Base-by-base conservation (phyloP, 2,113 vertebrate genomes). In the Neofelis nebulosa region DNA sequence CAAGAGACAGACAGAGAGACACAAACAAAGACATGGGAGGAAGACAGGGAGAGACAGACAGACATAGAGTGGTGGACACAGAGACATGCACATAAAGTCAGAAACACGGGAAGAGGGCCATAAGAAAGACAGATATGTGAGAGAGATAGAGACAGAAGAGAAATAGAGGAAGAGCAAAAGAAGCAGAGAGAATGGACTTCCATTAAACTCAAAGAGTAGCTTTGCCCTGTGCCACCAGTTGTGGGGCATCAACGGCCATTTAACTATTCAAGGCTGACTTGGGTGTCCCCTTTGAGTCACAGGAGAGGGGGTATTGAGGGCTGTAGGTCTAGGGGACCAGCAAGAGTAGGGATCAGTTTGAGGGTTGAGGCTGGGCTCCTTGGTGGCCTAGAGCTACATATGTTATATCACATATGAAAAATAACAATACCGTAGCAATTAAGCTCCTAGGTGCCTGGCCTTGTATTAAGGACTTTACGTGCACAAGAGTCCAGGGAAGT, bases 161-260 rank as follows among this genome's bases (percentile, higher is more conserved):
- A 69, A 14, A 73, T 0, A 33, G 16, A 52, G 76, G 5, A 31
- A 79, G 29, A 74, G 33, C 7, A 45, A 69, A 65, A 79, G 31
- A 80, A 29, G 16, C 21, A 90, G 48, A 85, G 50, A 96, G 33
- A 91, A 61, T 50, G 73, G 93, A 68, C 5, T 38, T 85, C 23
- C 41, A 68, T 94, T 96, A 93, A 92, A 90, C 14, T 88, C 80
- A 23, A 76, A 95, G 71, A 36, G 13, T 79, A 48, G 36, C 16
- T 91, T 88, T 82, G 66, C 76, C 50, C 69, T 0, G 1, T 36
- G 31, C 52, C 31, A 38, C 38, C 69, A 83, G 7, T 74, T 91
- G 81, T 14, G 15, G 27, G n/a, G 27, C 11, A 73, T 4, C 25
- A 41, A 15, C 63, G 69, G 45, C 27, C 80, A 78, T 69, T 79